Percentiles rank a stretch among this genome's conserved stretches.
Evolutionary conservation across 2,797 vertebrate species (phyloP).

Genomic region (Leucoraja ocellata): DNA sequence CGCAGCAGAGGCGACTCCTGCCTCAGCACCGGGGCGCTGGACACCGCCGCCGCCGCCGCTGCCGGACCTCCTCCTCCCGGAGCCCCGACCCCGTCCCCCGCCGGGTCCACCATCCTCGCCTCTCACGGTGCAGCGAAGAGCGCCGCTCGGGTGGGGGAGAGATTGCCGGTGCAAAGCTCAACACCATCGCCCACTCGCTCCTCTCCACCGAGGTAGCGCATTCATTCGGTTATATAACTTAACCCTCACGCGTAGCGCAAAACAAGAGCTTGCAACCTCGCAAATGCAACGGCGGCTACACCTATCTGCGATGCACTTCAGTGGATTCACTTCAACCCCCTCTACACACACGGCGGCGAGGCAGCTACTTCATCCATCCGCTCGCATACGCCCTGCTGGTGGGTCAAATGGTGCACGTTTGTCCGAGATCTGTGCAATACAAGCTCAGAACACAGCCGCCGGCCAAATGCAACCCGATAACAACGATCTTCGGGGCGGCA

Average conservation of each 20-base stretch:
- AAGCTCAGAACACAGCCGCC: not conserved
- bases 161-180: not conserved
- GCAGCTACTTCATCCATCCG: not conserved
- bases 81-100: too few relatives aligned
- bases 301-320: not conserved
- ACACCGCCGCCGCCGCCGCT: not conserved
- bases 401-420: not conserved
- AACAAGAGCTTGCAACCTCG: not conserved
- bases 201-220: not conserved
- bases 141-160: not conserved
- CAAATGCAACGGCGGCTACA: too few relatives aligned
- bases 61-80: not conserved
- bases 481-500: not conserved
- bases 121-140: not conserved
- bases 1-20: slow-evolving; percentile 74
- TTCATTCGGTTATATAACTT: slow-evolving; percentile 7
- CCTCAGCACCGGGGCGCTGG: slow-evolving; percentile 38
- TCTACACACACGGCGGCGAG: not conserved
- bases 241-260: not conserved
- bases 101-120: not conserved
- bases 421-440: not conserved
- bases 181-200: not conserved
- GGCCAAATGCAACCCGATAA: not conserved
- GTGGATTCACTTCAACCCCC: not conserved
- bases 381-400: not conserved